Percentiles rank a stretch among this genome's conserved stretches.
These are phyloP conservation scores for Amphipoea oculea DNA, from an alignment of 2,888 invertebrate species.

Conservation along the genomic window DNA sequence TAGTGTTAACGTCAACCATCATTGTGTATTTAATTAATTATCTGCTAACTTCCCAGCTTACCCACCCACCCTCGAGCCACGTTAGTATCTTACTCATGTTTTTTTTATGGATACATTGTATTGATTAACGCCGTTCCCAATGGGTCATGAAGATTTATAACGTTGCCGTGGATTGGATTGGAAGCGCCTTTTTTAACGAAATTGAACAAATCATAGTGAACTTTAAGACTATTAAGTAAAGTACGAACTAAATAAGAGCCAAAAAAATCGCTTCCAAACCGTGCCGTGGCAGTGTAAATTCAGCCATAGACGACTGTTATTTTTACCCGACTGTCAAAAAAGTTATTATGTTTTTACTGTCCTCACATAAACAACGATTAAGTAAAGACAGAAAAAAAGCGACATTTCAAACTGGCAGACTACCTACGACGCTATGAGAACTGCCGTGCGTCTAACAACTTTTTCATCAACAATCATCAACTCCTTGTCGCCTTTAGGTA, in stretches of 20 bases:
- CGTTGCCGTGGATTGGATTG: not conserved
- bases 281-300: not conserved
- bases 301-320: not conserved
- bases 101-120: not conserved
- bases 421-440: not conserved
- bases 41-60: not conserved
- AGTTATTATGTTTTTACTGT: not conserved
- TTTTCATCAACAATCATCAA: not conserved
- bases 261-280: not conserved
- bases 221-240: not conserved
- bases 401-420: not conserved
- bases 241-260: not conserved
- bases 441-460: too few species aligned
- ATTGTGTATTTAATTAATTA: not conserved
- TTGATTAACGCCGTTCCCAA: not conserved
- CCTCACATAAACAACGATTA: too few species aligned
- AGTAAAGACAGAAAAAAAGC: not conserved
- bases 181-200: not conserved
- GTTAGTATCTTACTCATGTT: not conserved
- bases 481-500: not conserved
- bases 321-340: not conserved
- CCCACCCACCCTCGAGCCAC: not conserved
- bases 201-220: not conserved
- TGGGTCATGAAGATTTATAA: not conserved
- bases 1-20: conserved; percentile 67